phyloP scores from a whole-genome alignment of 2,797 vertebrate genomes.

The Esox masquinongy region DNA sequence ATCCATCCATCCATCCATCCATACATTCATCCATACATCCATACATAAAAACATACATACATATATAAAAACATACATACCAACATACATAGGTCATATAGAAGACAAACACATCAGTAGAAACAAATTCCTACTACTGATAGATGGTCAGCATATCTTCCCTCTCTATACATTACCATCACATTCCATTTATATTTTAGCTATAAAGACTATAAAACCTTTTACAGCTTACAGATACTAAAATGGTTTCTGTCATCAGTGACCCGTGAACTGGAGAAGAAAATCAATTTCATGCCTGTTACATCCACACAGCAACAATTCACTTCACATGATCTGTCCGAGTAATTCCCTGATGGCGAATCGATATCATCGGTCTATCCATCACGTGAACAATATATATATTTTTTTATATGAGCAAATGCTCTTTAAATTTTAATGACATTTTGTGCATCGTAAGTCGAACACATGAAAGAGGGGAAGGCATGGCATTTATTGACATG shows the following conservation, averaged over 20 bases:
- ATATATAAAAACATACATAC: no score
- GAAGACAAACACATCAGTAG: background rate
- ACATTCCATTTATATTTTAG: background rate
- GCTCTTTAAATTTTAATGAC: background rate
- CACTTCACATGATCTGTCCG: background rate
- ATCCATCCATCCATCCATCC: no score
- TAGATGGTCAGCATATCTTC: background rate
- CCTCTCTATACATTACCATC: background rate
- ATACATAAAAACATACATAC: background rate
- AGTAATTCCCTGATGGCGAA: background rate
- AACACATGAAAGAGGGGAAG: background rate
- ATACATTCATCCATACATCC: background rate
- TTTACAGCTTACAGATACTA: background rate
- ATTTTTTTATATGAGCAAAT: background rate
- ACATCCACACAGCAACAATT: background rate
- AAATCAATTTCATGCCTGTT: background rate
- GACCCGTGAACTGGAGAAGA: background rate
- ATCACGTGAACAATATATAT: background rate
- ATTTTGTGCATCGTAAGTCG: background rate
- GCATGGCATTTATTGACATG: no score
- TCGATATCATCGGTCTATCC: background rate
- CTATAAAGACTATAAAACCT: background rate
- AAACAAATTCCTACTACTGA: background rate
- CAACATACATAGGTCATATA: no score
- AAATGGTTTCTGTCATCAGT: background rate